Evolutionary conservation across 2,888 invertebrate genomes (phyloP).

Genomic region (Petrolisthes manimaculis): DNA sequence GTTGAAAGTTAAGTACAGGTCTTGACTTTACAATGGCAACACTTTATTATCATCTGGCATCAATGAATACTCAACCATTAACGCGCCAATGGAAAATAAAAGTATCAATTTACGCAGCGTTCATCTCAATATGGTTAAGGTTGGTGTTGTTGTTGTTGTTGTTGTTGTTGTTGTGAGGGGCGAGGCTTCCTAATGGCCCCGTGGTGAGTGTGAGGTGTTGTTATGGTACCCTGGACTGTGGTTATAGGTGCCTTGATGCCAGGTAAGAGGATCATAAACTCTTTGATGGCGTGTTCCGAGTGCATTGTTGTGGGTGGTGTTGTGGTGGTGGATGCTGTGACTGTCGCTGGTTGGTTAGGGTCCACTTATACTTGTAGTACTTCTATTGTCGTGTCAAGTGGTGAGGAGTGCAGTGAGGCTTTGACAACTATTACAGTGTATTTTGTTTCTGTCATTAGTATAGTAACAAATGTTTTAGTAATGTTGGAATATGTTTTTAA

Average conservation of each 20-base stretch:
- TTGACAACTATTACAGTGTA: too few species aligned
- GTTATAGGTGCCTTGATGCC: background rate
- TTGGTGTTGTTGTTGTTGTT: too few species aligned
- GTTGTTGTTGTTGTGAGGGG: background rate
- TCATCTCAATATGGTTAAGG: background rate
- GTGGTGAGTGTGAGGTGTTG: background rate
- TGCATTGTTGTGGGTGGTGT: constrained; percentile 7
- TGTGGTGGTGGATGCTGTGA: background rate
- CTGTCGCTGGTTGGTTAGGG: background rate
- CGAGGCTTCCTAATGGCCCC: background rate
- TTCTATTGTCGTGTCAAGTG: too few species aligned
- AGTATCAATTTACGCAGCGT: background rate
- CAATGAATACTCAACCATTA: background rate
- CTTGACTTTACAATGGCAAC: background rate
- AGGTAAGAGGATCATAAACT: background rate
- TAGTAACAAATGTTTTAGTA: too few species aligned
- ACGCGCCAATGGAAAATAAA: background rate
- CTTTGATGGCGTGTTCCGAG: constrained; percentile 5
- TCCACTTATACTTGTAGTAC: too few species aligned
- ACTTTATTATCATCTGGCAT: background rate
- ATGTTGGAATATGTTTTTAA: too few species aligned
- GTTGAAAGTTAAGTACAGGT: too few species aligned
- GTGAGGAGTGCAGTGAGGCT: too few species aligned
- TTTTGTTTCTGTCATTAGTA: too few species aligned
- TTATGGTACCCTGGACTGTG: background rate